Evolutionary conservation across 2,888 invertebrate genomes (phyloP).

Genomic region (Yponomeuta malinellus): DNA sequence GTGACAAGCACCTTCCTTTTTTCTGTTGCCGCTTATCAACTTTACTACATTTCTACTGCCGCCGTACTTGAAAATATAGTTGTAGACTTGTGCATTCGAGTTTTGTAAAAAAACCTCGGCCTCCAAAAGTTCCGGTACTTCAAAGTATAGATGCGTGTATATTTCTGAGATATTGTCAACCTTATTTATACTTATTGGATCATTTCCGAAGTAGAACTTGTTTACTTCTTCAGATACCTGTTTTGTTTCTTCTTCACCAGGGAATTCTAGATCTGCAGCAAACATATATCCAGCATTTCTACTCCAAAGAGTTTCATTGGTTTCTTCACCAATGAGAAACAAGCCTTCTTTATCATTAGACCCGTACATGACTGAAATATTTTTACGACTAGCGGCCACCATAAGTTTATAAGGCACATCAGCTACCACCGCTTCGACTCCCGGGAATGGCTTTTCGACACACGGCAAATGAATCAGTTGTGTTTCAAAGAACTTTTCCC

Average conservation of each 20-base stretch:
- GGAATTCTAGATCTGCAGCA: slow-evolving; percentile 55
- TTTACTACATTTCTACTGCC: slow-evolving; percentile 56
- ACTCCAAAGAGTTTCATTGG: slow-evolving; percentile 32
- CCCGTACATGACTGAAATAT: slow-evolving; percentile 47
- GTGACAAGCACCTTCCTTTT: slow-evolving; percentile 50
- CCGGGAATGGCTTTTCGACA: slow-evolving; percentile 48
- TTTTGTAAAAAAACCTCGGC: slow-evolving; percentile 33
- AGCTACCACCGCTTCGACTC: slow-evolving; percentile 45
- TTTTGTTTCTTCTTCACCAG: slow-evolving; percentile 41
- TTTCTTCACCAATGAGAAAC: slow-evolving; percentile 33
- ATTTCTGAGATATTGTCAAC: slow-evolving; percentile 48
- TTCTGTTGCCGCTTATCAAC: slow-evolving; percentile 33
- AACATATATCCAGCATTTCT: slow-evolving; percentile 49
- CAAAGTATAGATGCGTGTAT: slow-evolving; percentile 61
- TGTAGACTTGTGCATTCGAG: slow-evolving; percentile 40
- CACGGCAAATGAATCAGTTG: slow-evolving; percentile 55
- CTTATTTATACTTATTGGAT: slow-evolving; percentile 51
- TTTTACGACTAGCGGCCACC: slow-evolving; percentile 29
- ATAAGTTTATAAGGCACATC: slow-evolving; percentile 58
- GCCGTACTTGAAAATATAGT: slow-evolving; percentile 54
- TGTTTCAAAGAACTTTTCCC: slow-evolving; percentile 54
- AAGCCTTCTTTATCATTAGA: slow-evolving; percentile 55
- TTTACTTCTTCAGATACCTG: slow-evolving; percentile 37
- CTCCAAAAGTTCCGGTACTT: slow-evolving; percentile 52
- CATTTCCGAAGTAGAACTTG: slow-evolving; percentile 62